phyloP scores from a whole-genome alignment of 2,797 vertebrate genomes.

The Myripristis jacobus region DNA sequence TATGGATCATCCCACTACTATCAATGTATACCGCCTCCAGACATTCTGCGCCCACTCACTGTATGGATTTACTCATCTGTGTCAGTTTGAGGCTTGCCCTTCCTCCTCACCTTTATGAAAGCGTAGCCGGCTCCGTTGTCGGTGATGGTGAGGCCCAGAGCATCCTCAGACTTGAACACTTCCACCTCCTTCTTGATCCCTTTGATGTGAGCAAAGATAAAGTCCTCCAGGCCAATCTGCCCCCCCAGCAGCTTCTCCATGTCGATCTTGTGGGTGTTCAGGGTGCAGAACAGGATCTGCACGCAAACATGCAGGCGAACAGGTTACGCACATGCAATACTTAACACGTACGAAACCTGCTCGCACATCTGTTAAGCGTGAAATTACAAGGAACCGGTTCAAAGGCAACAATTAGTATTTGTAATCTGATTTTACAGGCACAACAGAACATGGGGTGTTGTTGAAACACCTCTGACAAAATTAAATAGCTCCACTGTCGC shows the following conservation, averaged over 20 bases:
- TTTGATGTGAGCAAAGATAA: slow-evolving; percentile 96
- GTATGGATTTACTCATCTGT: no score
- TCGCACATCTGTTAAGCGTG: background rate
- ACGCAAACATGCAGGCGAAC: slow-evolving; percentile 6
- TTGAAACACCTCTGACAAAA: no score
- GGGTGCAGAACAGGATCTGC: slow-evolving; percentile 97
- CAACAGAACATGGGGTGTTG: background rate
- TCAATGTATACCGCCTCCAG: no score
- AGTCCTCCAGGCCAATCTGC: slow-evolving; percentile 96
- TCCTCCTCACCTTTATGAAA: slow-evolving; percentile 92
- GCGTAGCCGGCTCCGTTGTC: slow-evolving; percentile 93
- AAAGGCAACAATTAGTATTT: no score
- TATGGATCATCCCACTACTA: no score
- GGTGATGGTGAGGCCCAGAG: slow-evolving; percentile 95
- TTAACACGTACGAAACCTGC: slow-evolving; percentile 12
- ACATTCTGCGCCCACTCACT: no score
- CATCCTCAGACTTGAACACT: slow-evolving; percentile 90
- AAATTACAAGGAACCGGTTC: no score
- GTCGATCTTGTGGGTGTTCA: slow-evolving; percentile 97
- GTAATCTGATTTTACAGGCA: background rate
- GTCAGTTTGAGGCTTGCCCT: background rate
- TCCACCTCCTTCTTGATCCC: slow-evolving; percentile 94
- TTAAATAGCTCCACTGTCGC: background rate
- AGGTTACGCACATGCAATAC: background rate
- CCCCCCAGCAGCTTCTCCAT: slow-evolving; percentile 96